phyloP scores from a whole-genome alignment of 2,113 vertebrate species.

The Euleptes europaea region DNA sequence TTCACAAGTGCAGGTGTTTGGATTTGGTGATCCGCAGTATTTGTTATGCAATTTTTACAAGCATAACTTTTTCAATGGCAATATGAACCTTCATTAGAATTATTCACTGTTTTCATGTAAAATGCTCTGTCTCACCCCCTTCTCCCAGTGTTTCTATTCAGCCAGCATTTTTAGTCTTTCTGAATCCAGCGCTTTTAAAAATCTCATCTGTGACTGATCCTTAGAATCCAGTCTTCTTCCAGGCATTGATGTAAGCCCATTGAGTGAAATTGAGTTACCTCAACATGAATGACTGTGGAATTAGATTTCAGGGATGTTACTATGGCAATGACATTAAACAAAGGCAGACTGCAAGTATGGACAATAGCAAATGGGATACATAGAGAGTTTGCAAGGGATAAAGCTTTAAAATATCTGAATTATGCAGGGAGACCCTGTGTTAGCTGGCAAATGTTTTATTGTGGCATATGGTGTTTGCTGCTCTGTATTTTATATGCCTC shows the following conservation, averaged over 20 bases:
- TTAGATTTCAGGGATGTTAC: constrained; percentile 8
- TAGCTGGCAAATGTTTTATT: neutral
- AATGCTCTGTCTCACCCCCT: too few species aligned
- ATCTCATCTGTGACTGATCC: neutral
- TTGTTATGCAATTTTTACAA: neutral
- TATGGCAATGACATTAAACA: constrained; percentile 37
- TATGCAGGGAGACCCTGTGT: neutral
- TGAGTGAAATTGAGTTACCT: constrained; percentile 20
- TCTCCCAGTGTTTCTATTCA: neutral
- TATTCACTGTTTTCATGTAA: neutral
- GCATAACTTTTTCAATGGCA: neutral
- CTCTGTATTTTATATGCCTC: neutral
- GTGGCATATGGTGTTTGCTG: neutral
- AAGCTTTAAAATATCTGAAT: neutral
- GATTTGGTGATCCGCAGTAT: neutral
- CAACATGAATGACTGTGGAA: constrained; percentile 21
- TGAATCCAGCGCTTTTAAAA: neutral
- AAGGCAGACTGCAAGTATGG: constrained; percentile 34
- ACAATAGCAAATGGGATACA: neutral
- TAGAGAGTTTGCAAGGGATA: neutral
- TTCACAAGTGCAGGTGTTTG: neutral
- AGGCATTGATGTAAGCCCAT: neutral
- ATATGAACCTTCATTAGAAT: neutral
- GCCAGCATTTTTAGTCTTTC: neutral
- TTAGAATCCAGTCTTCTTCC: neutral